These are phyloP conservation scores for Lophius americanus DNA, from an alignment of 2,797 vertebrate species.

Conservation along the genomic window DNA sequence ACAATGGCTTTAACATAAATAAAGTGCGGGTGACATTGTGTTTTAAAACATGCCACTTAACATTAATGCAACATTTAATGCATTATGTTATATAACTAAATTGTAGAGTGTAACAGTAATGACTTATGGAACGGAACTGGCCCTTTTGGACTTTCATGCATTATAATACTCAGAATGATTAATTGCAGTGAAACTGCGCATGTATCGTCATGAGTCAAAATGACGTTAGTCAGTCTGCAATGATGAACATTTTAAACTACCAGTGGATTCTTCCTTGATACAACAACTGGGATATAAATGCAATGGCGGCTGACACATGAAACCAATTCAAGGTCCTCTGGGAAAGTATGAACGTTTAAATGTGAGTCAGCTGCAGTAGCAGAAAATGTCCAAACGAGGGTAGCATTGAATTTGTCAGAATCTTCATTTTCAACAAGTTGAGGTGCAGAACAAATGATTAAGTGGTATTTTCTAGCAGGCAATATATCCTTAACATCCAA, in stretches of 20 bases:
- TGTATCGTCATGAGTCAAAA: neutral
- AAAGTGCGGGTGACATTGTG: neutral
- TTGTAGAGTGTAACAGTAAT: neutral
- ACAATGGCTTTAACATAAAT: neutral
- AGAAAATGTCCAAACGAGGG: slow-evolving; percentile 33
- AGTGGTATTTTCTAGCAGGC: neutral
- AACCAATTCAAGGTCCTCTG: neutral
- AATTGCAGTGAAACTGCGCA: neutral
- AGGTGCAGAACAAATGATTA: neutral
- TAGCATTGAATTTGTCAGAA: neutral
- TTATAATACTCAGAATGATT: neutral
- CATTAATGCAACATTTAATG: too few relatives aligned
- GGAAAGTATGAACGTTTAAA: neutral
- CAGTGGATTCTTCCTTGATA: neutral
- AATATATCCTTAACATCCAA: neutral
- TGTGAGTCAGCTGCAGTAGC: slow-evolving; percentile 17
- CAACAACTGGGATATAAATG: neutral
- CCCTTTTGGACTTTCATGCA: neutral
- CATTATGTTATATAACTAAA: neutral
- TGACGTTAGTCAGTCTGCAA: neutral
- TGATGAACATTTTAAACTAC: neutral
- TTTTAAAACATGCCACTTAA: neutral
- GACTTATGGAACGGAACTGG: neutral
- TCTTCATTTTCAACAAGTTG: neutral
- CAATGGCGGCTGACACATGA: neutral